These are phyloP conservation scores for Daktulosphaira vitifoliae DNA, from an alignment of 1,140 invertebrate species.

Conservation along the genomic window DNA sequence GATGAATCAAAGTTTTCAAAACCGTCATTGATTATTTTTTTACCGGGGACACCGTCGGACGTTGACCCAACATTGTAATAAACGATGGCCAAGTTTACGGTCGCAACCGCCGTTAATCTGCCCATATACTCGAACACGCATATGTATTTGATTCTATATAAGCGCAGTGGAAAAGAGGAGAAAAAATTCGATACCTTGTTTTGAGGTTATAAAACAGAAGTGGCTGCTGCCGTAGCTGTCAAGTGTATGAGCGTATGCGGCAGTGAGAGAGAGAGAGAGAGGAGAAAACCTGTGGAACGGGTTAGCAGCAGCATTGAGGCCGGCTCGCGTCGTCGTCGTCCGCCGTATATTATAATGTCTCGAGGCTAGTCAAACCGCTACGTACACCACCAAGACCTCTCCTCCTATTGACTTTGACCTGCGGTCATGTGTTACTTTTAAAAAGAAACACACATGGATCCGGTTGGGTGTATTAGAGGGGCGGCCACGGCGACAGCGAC, in stretches of 20 bases:
- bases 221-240: slow-evolving; percentile 7
- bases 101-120: slow-evolving; percentile 5
- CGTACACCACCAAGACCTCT: slow-evolving; percentile 8
- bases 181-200: slow-evolving; percentile 29
- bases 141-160: background rate
- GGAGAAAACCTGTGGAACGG: slow-evolving; percentile 24
- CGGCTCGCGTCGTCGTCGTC: background rate
- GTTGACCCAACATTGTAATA: background rate
- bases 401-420: slow-evolving; percentile 30
- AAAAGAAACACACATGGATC: slow-evolving; percentile 23
- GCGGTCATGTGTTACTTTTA: slow-evolving; percentile 33
- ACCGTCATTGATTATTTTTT: background rate
- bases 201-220: slow-evolving; percentile 32
- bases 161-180: background rate
- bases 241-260: background rate
- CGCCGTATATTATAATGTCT: slow-evolving; percentile 12
- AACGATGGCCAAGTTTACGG: slow-evolving; percentile 14
- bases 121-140: background rate
- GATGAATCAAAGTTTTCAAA: too few species aligned
- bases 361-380: slow-evolving; percentile 29
- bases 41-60: background rate
- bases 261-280: slow-evolving; percentile 10
- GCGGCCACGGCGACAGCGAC: background rate
- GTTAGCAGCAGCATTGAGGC: slow-evolving; percentile 6
- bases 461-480: background rate